Percentiles rank a stretch among this genome's conserved stretches.
These are phyloP conservation scores for Trichoplusia ni DNA, from an alignment of 1,140 invertebrate genomes.

Conservation along the genomic window DNA sequence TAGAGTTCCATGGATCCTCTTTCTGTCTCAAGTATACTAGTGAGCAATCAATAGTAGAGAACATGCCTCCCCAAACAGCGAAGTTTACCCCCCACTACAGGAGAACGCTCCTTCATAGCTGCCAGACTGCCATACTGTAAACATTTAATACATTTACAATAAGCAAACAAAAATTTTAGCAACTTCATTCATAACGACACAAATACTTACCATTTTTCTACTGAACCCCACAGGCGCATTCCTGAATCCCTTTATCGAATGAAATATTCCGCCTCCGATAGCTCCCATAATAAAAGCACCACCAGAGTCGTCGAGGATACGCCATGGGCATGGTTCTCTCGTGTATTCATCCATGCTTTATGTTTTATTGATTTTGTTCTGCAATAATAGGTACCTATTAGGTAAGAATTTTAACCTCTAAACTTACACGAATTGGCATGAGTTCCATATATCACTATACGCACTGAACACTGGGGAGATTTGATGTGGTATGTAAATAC, in stretches of 20 bases:
- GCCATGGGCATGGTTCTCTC: conserved; percentile 97
- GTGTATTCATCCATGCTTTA: conserved; percentile 93
- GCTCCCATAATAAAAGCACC: conserved; percentile 99
- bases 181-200: neutral
- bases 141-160: conserved; percentile 18
- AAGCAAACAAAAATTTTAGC: neutral
- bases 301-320: conserved; percentile 98
- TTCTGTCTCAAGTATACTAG: conserved; percentile 97
- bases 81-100: conserved; percentile 96
- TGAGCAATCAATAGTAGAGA: conserved; percentile 98
- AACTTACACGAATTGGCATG: neutral
- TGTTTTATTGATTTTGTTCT: conserved; percentile 52
- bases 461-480: too few species aligned
- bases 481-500: too few species aligned
- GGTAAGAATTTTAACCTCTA: conserved; percentile 50
- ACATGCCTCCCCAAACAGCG: conserved; percentile 97
- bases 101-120: conserved; percentile 93
- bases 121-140: conserved; percentile 88
- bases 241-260: conserved; percentile 97
- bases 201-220: conserved; percentile 84
- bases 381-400: conserved; percentile 53
- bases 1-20: conserved; percentile 99
- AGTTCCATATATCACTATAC: too few species aligned
- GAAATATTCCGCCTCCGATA: conserved; percentile 98
- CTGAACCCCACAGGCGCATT: conserved; percentile 95